Conservation (phyloP, 2,888 invertebrate species). For the Macroteleia sp. region DNA sequence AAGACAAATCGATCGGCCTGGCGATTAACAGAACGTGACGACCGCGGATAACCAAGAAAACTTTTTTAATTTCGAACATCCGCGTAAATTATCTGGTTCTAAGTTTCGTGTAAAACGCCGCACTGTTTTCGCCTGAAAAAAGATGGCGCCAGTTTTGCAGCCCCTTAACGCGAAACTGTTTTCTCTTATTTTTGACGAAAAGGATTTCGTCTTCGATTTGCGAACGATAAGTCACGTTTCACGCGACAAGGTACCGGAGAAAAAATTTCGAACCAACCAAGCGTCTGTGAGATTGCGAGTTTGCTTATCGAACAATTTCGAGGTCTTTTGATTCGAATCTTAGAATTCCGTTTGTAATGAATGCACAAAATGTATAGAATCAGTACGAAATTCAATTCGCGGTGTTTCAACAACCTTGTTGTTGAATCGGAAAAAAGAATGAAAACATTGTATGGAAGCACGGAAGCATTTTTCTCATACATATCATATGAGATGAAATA, state of each 20-base stretch:
- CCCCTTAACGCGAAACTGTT: background rate
- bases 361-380: no score
- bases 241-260: background rate
- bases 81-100: constrained; percentile 73
- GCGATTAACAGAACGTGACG: constrained; percentile 50
- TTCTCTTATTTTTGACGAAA: constrained; percentile 2
- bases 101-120: constrained; percentile 35
- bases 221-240: constrained; percentile 27
- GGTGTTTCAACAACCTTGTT: no score
- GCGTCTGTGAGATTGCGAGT: no score
- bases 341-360: no score
- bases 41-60: constrained; percentile 61
- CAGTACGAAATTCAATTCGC: no score
- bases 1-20: constrained; percentile 39
- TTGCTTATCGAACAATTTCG: no score
- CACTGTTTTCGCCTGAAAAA: constrained; percentile 14
- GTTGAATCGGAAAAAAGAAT: no score
- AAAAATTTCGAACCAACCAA: no score
- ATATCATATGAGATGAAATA: no score
- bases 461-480: no score
- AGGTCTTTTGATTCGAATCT: no score
- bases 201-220: constrained; percentile 6
- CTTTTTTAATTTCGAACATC: constrained; percentile 79
- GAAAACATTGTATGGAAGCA: no score
- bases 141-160: constrained; percentile 10